Base-by-base conservation (phyloP, 2,113 vertebrate species). In the Apaloderma vittatum region DNA sequence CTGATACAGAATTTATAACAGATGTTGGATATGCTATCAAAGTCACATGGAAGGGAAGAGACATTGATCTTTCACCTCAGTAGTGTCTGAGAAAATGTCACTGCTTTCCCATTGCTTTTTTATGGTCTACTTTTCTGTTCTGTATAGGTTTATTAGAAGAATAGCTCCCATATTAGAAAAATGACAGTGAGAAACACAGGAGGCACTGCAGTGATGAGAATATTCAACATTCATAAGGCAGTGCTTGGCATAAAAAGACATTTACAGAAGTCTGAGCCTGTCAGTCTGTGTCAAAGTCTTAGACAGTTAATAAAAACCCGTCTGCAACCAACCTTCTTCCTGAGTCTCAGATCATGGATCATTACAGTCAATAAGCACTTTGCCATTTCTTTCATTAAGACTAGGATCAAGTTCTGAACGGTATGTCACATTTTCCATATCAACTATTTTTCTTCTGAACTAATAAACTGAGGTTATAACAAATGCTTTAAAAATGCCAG, bases 71-170 rank as follows among this genome's bases (percentile, higher is more conserved):
- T 92, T 89, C 86, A 92, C 74, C 73, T 66, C 73, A 36, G 14
- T 21, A 75, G 27, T 43, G 80, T 81, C 61, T 95, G 65, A 72
- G 73, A 93, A 89, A 91, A 94, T 92, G 83, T 93, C 80, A 81
- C 61, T 58, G 30, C 21, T 89, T 89, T 94, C 57, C 52, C 66
- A 61, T 12, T 57, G 54, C 0, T 68, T 61, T 94, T 88, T 57
- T 61, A 48, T 24, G 10, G 15, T 65, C 43, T 74, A 22, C 7
- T 85, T 15, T 67, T 85, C 34, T 72, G 29, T 86, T 88, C 19
- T 4, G 0, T 18, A 8, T 49, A 40, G 22, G 14, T 61, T 84
- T 94, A 22, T 49, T 75, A 66, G 32, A 46, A 19, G 62, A 79
- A 86, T 45, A 92, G 43, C 9, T 86, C 52, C 29, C 32, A 21